Evolutionary conservation across 2,888 invertebrate genomes (phyloP).

Genomic region (Tridacna gigas): DNA sequence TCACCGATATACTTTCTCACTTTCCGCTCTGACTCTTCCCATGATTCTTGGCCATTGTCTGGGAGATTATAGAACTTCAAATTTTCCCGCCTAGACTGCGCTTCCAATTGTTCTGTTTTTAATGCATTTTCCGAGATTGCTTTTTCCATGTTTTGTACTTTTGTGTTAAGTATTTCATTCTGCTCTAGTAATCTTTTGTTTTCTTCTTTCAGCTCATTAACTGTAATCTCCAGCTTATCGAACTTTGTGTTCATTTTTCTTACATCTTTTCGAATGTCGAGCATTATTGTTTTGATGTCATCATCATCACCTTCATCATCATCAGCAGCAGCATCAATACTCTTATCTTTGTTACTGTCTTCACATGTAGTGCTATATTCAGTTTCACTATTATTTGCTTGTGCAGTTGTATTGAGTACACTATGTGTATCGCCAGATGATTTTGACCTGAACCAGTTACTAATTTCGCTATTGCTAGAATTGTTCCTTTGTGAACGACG

Average conservation of each 20-base stretch:
- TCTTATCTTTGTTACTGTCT: too few species aligned
- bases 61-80: neutral
- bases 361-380: too few species aligned
- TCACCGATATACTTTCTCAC: neutral
- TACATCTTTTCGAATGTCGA: neutral
- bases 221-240: neutral
- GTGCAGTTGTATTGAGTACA: too few species aligned
- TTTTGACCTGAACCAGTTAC: too few species aligned
- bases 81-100: neutral
- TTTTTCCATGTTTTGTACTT: neutral
- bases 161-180: neutral
- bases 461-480: too few species aligned
- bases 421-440: too few species aligned
- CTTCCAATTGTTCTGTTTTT: conserved; percentile 1
- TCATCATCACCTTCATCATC: too few species aligned
- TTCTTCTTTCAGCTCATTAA: neutral
- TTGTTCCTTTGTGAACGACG: too few species aligned
- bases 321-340: too few species aligned
- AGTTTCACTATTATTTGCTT: too few species aligned
- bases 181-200: neutral
- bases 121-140: neutral
- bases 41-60: neutral
- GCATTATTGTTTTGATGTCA: too few species aligned
- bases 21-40: neutral
- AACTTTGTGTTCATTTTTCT: neutral